Evolutionary conservation across 2,888 invertebrate species (phyloP), one percentile per base, ranked within the genome.

Genomic region (Galerucella nymphaeae): DNA sequence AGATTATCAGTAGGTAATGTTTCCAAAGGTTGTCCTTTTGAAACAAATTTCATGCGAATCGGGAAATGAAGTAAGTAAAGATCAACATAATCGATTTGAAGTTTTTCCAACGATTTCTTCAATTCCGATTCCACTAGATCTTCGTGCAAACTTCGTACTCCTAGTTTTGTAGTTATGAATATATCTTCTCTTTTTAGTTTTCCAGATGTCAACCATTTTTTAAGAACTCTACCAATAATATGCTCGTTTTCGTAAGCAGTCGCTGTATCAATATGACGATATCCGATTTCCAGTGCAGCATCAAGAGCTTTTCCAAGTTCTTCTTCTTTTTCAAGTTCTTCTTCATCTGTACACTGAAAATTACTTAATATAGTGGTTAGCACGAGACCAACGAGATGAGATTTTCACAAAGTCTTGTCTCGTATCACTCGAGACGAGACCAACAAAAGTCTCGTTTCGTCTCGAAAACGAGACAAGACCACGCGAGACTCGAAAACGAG

Each of bases 221-320:
- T 89, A 0, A 96, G 87, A 0, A 93, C 92, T 38, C 90, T 89
- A 0, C 95, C 95, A 76, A 96, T 90, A 0, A 89, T 89, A 0
- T 88, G 88, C 83, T 96, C 95, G 82, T 95, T 96, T 73, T 90
- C 87, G 82, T 95, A 95, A 2, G 89, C 91, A 1, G 90, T 88
- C 0, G 95, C 95, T 0, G 93, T 90, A 84, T 95, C 95, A 74
- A 95, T 92, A 81, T 94, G 94, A 2, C 95, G 89, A 84, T 95
- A 95, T 0, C 95, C 95, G 53, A 90, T 90, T 76, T 90, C 90
- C 57, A 95, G 84, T 0, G 95, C 94, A 2, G 86, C 85, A 38
- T 91, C 89, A 18, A 94, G 87, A 1, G 94, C 91, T 55, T 84
- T 83, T 83, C 91, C 91, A 65, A 94, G 85, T 79, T 91, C 92